Evolutionary conservation across 1,140 invertebrate species (phyloP).

Genomic region (Chymomyza costata): DNA sequence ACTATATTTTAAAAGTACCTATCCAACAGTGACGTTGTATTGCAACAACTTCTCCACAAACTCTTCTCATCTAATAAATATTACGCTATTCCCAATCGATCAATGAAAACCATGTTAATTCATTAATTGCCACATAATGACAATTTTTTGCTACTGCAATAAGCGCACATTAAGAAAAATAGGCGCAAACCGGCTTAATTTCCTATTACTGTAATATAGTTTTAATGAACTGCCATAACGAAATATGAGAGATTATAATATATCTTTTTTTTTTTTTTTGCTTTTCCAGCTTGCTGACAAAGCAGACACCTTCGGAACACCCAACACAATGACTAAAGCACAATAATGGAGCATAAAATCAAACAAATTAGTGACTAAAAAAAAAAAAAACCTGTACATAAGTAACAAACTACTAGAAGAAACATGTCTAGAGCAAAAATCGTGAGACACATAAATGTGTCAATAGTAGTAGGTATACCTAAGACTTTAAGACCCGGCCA

Average conservation of each 20-base stretch:
- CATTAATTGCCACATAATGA: too few species aligned
- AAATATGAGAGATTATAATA: slow-evolving; percentile 26
- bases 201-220: slow-evolving; percentile 58
- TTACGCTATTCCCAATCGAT: too few species aligned
- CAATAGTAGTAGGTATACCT: slow-evolving; percentile 12
- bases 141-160: too few species aligned
- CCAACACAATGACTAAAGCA: slow-evolving; percentile 10
- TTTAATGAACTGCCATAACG: slow-evolving; percentile 53
- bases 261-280: slow-evolving; percentile 10
- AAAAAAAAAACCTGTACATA: slow-evolving; percentile 46
- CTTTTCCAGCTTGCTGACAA: slow-evolving; percentile 8
- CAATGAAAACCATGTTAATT: too few species aligned
- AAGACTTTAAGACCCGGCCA: slow-evolving; percentile 12
- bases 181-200: slow-evolving; percentile 60
- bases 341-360: slow-evolving; percentile 44
- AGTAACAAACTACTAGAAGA: slow-evolving; percentile 39
- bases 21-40: too few species aligned
- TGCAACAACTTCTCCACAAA: too few species aligned
- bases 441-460: slow-evolving; percentile 45
- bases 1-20: too few species aligned
- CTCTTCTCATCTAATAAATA: too few species aligned
- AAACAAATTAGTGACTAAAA: slow-evolving; percentile 50
- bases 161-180: slow-evolving; percentile 5
- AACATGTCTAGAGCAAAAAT: slow-evolving; percentile 54
- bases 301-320: too few species aligned